These are phyloP conservation scores for Notodonta dromedarius DNA, from an alignment of 2,888 invertebrate species.

Conservation along the genomic window DNA sequence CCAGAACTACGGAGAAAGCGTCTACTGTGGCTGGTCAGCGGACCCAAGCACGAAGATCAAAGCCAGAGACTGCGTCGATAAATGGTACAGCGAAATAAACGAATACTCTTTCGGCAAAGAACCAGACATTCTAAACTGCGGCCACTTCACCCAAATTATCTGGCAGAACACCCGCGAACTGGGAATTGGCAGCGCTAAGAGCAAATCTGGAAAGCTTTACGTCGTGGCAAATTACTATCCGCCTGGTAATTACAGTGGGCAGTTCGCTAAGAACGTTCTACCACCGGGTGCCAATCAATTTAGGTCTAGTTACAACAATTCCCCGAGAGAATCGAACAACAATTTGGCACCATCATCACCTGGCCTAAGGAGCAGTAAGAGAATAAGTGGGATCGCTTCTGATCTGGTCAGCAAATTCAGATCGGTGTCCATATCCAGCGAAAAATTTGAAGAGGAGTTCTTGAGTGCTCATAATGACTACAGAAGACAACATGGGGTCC, in stretches of 20 bases:
- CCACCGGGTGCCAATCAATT: conserved; percentile 81
- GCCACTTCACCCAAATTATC: conserved; percentile 91
- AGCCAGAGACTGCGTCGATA: conserved; percentile 88
- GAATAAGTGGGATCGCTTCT: conserved; percentile 59
- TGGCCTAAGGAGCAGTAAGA: conserved; percentile 61
- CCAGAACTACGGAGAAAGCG: conserved; percentile 87
- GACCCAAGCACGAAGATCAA: conserved; percentile 86
- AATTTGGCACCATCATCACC: conserved; percentile 59
- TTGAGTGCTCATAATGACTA: conserved; percentile 90
- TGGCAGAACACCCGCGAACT: conserved; percentile 91
- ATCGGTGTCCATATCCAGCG: conserved; percentile 62
- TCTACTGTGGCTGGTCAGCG: conserved; percentile 88
- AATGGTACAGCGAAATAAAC: conserved; percentile 91
- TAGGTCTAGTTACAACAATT: conserved; percentile 41
- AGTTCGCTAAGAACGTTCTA: conserved; percentile 87
- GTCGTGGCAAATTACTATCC: conserved; percentile 94
- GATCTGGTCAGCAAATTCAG: conserved; percentile 69
- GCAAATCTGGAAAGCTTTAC: conserved; percentile 90
- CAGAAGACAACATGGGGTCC: conserved; percentile 87
- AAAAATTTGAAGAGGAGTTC: conserved; percentile 87
- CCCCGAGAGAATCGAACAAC: conserved; percentile 59
- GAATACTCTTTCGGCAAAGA: conserved; percentile 88
- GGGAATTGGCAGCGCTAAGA: conserved; percentile 90
- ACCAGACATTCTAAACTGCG: conserved; percentile 86
- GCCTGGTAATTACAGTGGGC: conserved; percentile 91